Percentiles rank a stretch among this genome's conserved stretches.
These are phyloP conservation scores for Aphodius sticticus DNA, from an alignment of 2,888 invertebrate species.

Conservation along the genomic window DNA sequence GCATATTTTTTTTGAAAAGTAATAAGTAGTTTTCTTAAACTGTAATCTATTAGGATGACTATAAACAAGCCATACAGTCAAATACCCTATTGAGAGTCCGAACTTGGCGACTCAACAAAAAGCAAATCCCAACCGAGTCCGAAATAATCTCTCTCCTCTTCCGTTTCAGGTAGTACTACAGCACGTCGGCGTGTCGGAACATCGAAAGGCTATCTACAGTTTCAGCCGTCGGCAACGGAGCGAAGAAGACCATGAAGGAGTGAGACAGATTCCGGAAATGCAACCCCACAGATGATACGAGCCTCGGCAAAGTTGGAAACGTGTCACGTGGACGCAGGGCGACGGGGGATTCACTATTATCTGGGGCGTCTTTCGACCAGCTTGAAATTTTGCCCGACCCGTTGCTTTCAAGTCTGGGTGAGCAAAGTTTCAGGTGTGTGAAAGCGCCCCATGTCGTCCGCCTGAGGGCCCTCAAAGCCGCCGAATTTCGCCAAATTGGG, in stretches of 20 bases:
- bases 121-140: not conserved
- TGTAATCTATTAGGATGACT: no score
- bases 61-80: no score
- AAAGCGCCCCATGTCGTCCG: constrained; percentile 38
- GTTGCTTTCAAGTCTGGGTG: constrained; percentile 72
- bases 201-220: not conserved
- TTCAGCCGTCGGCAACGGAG: not conserved
- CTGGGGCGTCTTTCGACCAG: constrained; percentile 47
- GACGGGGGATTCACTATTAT: not conserved
- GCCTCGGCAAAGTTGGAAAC: not conserved
- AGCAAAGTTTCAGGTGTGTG: constrained; percentile 91
- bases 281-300: not conserved
- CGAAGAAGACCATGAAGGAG: not conserved
- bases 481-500: not conserved
- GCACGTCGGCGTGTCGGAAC: not conserved
- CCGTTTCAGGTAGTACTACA: not conserved
- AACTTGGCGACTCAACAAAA: no score
- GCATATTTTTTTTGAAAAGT: no score
- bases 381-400: constrained; percentile 86
- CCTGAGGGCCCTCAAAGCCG: not conserved
- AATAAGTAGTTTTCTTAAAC: no score
- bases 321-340: not conserved
- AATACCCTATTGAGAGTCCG: no score
- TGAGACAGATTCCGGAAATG: not conserved
- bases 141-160: not conserved